Evolutionary conservation across 2,888 invertebrate genomes (phyloP), one percentile per base, ranked within the genome.

Genomic region (Macaria liturata): DNA sequence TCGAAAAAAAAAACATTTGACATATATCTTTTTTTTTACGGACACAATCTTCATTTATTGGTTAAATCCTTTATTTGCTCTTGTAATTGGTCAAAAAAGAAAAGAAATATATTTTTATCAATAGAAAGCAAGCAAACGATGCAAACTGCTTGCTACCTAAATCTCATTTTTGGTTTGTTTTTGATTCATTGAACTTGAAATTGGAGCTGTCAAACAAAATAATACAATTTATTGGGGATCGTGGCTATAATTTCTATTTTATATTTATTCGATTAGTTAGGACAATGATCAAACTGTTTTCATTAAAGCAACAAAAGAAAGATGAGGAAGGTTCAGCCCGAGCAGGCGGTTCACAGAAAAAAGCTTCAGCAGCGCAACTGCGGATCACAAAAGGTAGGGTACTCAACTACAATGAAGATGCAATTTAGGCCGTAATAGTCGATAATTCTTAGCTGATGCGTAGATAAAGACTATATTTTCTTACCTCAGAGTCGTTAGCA

Each of bases 291-390:
- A 98, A 98, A 94, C 94, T 99, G 92, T 99, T 99, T 94, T 98
- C 98, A 72, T 93, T 99, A 84, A 99, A 99, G 93, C 98, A 99
- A 93, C 98, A 98, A 93, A 98, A 98, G 93, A 98, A 98, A 94
- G 98, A 98, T 94, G 98, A 97, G 80, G 97, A 97, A 88, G 95
- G 96, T 74, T 94, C 94, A 66, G 83, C 93, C 63, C 83, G 92
- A 78, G 88, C 90, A 65, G 92, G 91, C 62, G 91, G 91, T 69
- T 96, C 96, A 73, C 97, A 97, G 88, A 97, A 98, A 92, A 98
- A 98, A 90, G 97, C 98, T 68, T 98, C 98, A 69, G 98, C 99
- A 75, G 99, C 99, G 68, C 98, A 99, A 89, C 93, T 99, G 81
- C 95, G 99, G 89, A 98, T 99, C 81, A 98, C 98, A 86, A 99